Conservation (phyloP, 2,888 invertebrate genomes). For the Hoplodrina blanda region DNA sequence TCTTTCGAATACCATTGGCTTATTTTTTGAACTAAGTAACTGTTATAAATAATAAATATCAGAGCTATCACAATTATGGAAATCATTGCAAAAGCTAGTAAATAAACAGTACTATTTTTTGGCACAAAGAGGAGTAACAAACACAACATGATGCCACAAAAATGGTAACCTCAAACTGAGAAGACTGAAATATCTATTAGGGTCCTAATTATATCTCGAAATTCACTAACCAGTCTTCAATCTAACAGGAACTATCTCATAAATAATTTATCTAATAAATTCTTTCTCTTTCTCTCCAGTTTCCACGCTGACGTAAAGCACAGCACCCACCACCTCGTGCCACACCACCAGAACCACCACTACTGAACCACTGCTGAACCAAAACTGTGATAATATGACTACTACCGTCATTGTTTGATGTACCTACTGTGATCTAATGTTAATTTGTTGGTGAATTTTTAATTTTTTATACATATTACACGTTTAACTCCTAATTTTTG, state of each 20-base stretch:
- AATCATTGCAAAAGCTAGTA: no score
- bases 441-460: conserved; percentile 50
- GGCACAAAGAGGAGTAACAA: no score
- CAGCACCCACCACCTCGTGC: conserved; percentile 82
- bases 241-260: not conserved
- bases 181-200: no score
- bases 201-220: no score
- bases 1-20: not conserved
- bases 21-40: no score
- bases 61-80: no score
- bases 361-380: conserved; percentile 38
- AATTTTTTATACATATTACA: conserved; percentile 56
- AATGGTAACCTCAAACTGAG: no score
- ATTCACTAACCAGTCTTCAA: not conserved
- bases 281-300: conserved; percentile 67
- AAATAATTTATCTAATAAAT: not conserved
- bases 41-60: no score
- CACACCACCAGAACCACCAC: conserved; percentile 77
- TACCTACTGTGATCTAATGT: conserved; percentile 51
- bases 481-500: conserved; percentile 25
- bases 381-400: conserved; percentile 48
- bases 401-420: conserved; percentile 28
- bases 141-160: no score
- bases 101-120: no score
- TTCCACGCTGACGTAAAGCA: conserved; percentile 86